Conservation (phyloP, 2,888 invertebrate genomes). For the Drosophila sordidapex region DNA sequence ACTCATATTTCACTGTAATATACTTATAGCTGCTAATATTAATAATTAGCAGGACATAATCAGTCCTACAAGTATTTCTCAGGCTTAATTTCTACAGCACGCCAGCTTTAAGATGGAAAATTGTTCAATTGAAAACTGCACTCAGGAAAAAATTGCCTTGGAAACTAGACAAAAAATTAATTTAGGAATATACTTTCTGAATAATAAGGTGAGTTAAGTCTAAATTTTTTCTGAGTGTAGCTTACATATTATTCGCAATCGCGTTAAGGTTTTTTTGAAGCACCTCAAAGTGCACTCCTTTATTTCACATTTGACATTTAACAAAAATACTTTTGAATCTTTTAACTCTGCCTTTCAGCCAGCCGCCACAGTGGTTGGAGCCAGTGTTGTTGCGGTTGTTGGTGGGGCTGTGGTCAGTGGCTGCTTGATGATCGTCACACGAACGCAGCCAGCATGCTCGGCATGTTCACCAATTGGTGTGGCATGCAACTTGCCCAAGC, state of each 20-base stretch:
- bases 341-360: conserved; percentile 28
- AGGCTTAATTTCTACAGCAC: not conserved
- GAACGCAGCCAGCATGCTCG: conserved; percentile 65
- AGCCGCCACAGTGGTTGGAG: conserved; percentile 32
- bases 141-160: not conserved
- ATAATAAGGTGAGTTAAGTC: not conserved
- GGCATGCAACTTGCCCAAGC: conserved; percentile 7
- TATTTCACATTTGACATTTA: not conserved
- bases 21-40: too few species aligned
- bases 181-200: not conserved
- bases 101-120: not conserved
- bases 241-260: not conserved
- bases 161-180: not conserved
- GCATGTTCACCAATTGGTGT: conserved; percentile 56
- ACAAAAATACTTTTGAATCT: not conserved
- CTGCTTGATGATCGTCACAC: conserved; percentile 61
- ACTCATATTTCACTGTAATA: too few species aligned
- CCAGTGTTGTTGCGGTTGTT: conserved; percentile 30
- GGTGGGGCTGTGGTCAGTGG: conserved; percentile 40
- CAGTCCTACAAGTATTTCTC: too few species aligned
- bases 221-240: not conserved
- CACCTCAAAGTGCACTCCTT: not conserved
- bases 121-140: not conserved
- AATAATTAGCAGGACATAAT: too few species aligned
- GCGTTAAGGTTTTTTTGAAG: too few species aligned